A percentile compares a stretch with the other conserved stretches of the same genome.
phyloP scores from a whole-genome alignment of 2,113 vertebrate genomes.

The Bos indicus region DNA sequence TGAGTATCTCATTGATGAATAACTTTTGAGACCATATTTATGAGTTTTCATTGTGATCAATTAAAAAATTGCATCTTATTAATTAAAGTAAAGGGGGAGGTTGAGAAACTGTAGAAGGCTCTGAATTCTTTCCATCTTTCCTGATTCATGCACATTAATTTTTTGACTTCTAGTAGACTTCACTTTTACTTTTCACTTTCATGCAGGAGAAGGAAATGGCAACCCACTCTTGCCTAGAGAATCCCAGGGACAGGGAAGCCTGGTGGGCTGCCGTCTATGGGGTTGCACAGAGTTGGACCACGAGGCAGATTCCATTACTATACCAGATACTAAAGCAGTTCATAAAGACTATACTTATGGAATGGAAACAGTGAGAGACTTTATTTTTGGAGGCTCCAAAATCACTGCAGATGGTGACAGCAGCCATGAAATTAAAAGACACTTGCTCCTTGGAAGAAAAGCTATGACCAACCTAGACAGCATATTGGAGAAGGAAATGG shows the following conservation, averaged over 20 bases:
- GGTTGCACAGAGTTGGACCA: too few relatives aligned
- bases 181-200: too few relatives aligned
- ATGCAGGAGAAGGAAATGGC: too few relatives aligned
- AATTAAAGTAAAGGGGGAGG: neutral
- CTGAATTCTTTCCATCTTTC: neutral
- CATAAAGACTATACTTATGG: neutral
- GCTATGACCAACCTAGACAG: neutral
- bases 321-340: neutral
- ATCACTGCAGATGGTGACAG: neutral
- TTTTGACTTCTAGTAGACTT: neutral
- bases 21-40: neutral
- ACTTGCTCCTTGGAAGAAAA: neutral
- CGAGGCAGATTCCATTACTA: neutral
- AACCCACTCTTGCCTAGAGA: too few relatives aligned
- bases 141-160: neutral
- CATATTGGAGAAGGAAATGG: neutral
- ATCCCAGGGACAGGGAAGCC: too few relatives aligned
- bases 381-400: neutral
- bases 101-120: neutral
- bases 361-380: neutral
- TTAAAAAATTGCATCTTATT: neutral
- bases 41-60: slow-evolving; percentile 16
- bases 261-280: too few relatives aligned
- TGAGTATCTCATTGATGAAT: neutral
- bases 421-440: neutral